These are phyloP conservation scores for Argyrosomus regius DNA, from an alignment of 2,797 vertebrate genomes.

Conservation along the genomic window DNA sequence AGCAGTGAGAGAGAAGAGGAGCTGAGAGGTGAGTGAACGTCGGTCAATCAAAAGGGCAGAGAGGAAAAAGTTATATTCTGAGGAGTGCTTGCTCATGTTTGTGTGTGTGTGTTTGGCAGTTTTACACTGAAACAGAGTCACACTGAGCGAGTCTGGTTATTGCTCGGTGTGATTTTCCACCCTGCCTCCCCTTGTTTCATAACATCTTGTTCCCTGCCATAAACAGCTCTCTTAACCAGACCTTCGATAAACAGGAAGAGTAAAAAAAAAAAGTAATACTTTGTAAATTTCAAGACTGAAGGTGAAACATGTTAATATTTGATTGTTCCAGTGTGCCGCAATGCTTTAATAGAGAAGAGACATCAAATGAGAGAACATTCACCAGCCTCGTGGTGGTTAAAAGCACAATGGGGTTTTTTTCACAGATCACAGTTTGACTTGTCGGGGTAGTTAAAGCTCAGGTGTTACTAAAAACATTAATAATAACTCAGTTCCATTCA, in stretches of 20 bases:
- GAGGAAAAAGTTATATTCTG: slow-evolving; percentile 1
- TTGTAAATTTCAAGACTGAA: slow-evolving; percentile 4
- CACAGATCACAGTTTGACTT: background rate
- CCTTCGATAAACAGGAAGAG: background rate
- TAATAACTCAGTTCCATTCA: background rate
- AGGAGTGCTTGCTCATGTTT: slow-evolving; percentile 1
- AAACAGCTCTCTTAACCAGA: slow-evolving; percentile 10
- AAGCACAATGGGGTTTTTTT: background rate
- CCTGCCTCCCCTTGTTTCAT: background rate
- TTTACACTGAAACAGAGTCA: slow-evolving; percentile 8
- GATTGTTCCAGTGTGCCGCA: background rate
- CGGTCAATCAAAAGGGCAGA: slow-evolving; percentile 29
- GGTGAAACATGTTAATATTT: background rate
- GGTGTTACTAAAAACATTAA: slow-evolving; percentile 2
- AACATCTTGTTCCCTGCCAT: slow-evolving; percentile 15
- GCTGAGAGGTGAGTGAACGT: background rate
- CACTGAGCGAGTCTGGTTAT: background rate
- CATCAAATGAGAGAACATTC: background rate
- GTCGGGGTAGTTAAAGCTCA: background rate
- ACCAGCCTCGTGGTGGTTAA: background rate
- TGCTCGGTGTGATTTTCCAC: slow-evolving; percentile 8
- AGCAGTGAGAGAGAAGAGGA: slow-evolving; percentile 7
- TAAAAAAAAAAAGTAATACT: background rate
- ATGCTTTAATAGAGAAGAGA: background rate
- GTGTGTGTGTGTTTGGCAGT: slow-evolving; percentile 5